Conservation (phyloP, 2,113 vertebrate genomes). For the Scatophagus argus region DNA sequence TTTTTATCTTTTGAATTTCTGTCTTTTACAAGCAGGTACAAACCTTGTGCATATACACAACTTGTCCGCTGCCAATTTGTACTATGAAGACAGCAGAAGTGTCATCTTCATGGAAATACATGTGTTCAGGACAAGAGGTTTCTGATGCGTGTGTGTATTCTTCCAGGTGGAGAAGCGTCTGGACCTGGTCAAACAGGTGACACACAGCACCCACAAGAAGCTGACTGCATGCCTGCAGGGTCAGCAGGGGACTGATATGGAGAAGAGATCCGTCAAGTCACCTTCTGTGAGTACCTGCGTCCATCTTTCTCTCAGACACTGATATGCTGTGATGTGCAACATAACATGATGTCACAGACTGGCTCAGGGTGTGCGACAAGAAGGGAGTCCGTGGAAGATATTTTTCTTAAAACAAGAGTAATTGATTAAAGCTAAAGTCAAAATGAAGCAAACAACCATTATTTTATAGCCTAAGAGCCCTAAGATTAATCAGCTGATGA, state of each 20-base stretch:
- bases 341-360: not conserved
- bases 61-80: not conserved
- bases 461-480: no score
- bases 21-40: no score
- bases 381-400: no score
- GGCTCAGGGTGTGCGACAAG: no score
- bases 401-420: no score
- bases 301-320: not conserved
- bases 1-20: not conserved
- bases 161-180: slow-evolving; percentile 96
- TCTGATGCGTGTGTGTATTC: slow-evolving; percentile 15
- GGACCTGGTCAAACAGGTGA: slow-evolving; percentile 97
- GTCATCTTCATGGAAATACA: not conserved
- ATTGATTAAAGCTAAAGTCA: no score
- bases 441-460: no score
- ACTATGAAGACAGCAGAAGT: not conserved
- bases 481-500: no score
- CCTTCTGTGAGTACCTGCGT: slow-evolving; percentile 76
- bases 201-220: slow-evolving; percentile 99
- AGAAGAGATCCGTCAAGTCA: slow-evolving; percentile 95
- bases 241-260: slow-evolving; percentile 93
- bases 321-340: not conserved
- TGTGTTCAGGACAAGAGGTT: not conserved
- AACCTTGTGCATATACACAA: no score
- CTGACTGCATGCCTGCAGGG: slow-evolving; percentile 97